Conservation (phyloP, 2,797 vertebrate species). For the Enteromius viviparus region DNA sequence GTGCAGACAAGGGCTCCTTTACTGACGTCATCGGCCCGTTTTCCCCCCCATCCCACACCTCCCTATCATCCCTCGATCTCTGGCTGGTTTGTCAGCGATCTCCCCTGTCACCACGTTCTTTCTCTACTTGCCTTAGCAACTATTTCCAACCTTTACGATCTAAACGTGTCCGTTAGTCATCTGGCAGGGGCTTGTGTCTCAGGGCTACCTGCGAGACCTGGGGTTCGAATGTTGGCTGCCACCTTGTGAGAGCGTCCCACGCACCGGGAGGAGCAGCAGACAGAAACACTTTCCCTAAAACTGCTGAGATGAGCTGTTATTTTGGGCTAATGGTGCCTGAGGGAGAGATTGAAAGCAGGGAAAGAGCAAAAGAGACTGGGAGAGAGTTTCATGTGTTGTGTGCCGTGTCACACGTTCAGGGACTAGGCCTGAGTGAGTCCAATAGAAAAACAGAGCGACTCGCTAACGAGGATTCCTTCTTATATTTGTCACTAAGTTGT, state of each 20-base stretch:
- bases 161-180: slow-evolving; percentile 47
- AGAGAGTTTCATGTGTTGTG: slow-evolving; percentile 46
- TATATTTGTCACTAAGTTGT: slow-evolving; percentile 41
- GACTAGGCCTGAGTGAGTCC: slow-evolving; percentile 51
- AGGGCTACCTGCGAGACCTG: slow-evolving; percentile 52
- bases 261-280: slow-evolving; percentile 38
- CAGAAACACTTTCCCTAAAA: slow-evolving; percentile 50
- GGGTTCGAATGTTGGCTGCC: slow-evolving; percentile 25
- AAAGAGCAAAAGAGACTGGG: slow-evolving; percentile 45
- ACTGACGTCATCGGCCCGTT: slow-evolving; percentile 59
- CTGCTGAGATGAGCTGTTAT: slow-evolving; percentile 59
- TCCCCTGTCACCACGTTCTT: slow-evolving; percentile 35
- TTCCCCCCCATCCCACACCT: slow-evolving; percentile 39
- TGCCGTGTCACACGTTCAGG: slow-evolving; percentile 45
- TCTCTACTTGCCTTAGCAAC: slow-evolving; percentile 31
- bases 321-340: slow-evolving; percentile 46
- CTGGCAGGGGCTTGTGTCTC: slow-evolving; percentile 51
- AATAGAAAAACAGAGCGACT: slow-evolving; percentile 49
- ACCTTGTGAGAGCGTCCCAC: slow-evolving; percentile 12
- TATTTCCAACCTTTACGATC: slow-evolving; percentile 56
- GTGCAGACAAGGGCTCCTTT: slow-evolving; percentile 58
- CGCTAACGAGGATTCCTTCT: slow-evolving; percentile 51
- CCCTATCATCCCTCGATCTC: slow-evolving; percentile 47
- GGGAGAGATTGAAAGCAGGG: slow-evolving; percentile 42
- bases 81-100: slow-evolving; percentile 43